Percentiles rank a stretch among this genome's conserved stretches.
phyloP scores from a whole-genome alignment of 2,113 vertebrate species.

The Reinhardtius hippoglossoides region DNA sequence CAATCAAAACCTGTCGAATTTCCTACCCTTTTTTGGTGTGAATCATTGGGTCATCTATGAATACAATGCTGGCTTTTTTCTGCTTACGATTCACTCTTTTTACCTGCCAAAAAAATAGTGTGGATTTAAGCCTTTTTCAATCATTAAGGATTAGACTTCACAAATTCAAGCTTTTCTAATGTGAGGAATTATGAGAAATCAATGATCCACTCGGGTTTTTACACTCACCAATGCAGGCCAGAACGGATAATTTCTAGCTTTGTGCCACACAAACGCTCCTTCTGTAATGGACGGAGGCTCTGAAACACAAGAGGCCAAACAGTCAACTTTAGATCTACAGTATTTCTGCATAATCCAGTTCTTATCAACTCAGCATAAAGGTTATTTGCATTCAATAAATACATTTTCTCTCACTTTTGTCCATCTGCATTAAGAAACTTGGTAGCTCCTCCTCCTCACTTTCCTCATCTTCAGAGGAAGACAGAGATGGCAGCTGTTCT shows the following conservation, averaged over 20 bases:
- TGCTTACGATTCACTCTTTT: slow-evolving; percentile 86
- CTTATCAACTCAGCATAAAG: not conserved
- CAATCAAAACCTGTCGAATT: not conserved
- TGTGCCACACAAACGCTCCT: slow-evolving; percentile 83
- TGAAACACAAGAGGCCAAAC: slow-evolving; percentile 50
- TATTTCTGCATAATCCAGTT: not conserved
- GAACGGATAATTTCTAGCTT: slow-evolving; percentile 78
- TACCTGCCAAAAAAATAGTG: slow-evolving; percentile 78
- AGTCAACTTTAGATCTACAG: not conserved
- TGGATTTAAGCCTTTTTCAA: not conserved
- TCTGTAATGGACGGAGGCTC: slow-evolving; percentile 73
- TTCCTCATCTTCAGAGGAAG: slow-evolving; percentile 56
- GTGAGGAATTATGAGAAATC: not conserved
- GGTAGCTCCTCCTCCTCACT: slow-evolving; percentile 79
- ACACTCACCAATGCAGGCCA: slow-evolving; percentile 82
- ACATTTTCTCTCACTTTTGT: slow-evolving; percentile 65
- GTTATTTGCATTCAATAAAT: not conserved
- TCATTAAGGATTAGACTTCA: not conserved
- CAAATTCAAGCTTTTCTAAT: not conserved
- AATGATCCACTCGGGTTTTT: not conserved
- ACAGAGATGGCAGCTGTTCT: slow-evolving; percentile 43
- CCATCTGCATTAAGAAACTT: slow-evolving; percentile 70
- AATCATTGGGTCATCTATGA: slow-evolving; percentile 83
- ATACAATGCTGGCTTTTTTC: slow-evolving; percentile 87
- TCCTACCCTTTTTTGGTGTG: slow-evolving; percentile 85